Percentiles rank a stretch among this genome's conserved stretches.
These are phyloP conservation scores for Passer montanus DNA, from an alignment of 2,113 vertebrate species.

Conservation along the genomic window DNA sequence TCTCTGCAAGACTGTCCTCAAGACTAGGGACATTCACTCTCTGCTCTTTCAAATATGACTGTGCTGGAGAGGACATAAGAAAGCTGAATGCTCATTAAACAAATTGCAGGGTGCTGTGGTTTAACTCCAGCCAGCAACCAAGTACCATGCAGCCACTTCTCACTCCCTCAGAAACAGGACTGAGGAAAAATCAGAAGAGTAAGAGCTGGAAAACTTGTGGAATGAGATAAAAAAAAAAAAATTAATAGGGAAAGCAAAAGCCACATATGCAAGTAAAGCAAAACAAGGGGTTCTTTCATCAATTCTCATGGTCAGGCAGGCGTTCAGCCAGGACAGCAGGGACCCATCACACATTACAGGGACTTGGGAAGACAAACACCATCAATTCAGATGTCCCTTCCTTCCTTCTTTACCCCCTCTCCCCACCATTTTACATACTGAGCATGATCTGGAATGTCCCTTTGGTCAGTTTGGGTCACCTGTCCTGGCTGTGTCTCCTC, in stretches of 20 bases:
- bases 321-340: neutral
- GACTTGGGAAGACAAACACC: neutral
- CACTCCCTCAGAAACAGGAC: neutral
- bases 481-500: neutral
- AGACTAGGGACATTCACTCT: neutral
- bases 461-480: neutral
- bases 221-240: neutral
- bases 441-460: neutral
- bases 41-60: neutral
- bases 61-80: neutral
- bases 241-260: neutral
- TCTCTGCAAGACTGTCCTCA: neutral
- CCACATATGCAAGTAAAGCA: neutral
- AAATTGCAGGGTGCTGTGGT: neutral
- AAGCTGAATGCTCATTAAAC: neutral
- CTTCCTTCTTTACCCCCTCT: neutral
- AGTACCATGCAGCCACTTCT: neutral
- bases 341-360: accelerated
- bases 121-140: neutral
- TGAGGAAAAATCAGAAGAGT: neutral
- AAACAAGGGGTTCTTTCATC: neutral
- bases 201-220: neutral
- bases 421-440: neutral
- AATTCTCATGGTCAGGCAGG: neutral
- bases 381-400: neutral